Evolutionary conservation across 2,113 vertebrate species (phyloP), one percentile per base, ranked within the genome.

Genomic region (Phrynocephalus versicolor): DNA sequence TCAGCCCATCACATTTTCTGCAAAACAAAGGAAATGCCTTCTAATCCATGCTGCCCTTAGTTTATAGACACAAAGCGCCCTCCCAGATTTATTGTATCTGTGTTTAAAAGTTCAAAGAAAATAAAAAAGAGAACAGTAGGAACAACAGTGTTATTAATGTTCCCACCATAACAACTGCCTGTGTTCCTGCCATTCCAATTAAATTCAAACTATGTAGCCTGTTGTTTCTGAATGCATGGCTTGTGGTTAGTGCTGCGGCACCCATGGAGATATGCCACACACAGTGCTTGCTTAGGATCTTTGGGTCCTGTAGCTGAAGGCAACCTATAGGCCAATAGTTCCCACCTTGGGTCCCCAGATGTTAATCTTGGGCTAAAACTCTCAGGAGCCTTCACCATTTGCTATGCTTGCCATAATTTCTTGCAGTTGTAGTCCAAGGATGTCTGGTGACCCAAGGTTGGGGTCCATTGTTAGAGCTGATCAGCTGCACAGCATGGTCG

Each of bases 1-100:
- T 51, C 18, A 67, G 64, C 64, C 19, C 30, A 30, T 33, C 15
- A 41, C 27, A 45, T 81, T 81, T 81, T 81, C 79, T 81, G n/a
- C 30, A 67, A 69, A 81, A 81, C 79, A 81, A 67, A n/a, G 79
- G 79, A 80, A 45, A 67, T 80, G 16, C 41, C 39, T 80, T 21
- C 62, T 45, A 51, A 81, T 81, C 79, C 64, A 81, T 62, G n/a
- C 27, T 67, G 39, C 79, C 79, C 39, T n/a, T 81, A 33, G 79
- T 67, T 33, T 69, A 39, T 81, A 67, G 62, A 27, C 67, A 67
- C n/a, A 33, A 33, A 14, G 9, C 2, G 41, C 13, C 79, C 58
- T 81, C 27, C 18, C 37, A 67, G 16, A 51, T 65, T 45, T 27
- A 65, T 51, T 80, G 27, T 81, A 45, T 45, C 79, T 41, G 37